Evolutionary conservation across 2,888 invertebrate species (phyloP).

Genomic region (Oasisia sp.): DNA sequence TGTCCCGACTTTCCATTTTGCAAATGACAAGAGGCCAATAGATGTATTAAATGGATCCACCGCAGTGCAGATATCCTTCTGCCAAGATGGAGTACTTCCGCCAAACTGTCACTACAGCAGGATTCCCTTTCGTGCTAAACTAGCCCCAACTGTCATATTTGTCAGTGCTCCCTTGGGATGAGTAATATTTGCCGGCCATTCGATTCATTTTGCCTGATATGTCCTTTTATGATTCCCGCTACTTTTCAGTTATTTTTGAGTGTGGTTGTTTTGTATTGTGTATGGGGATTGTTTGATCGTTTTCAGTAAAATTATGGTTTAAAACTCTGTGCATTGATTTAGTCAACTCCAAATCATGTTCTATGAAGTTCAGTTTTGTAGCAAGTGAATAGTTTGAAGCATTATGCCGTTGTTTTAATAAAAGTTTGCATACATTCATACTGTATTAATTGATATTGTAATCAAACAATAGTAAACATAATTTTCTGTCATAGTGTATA

Average conservation of each 20-base stretch:
- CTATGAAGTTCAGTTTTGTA: no score
- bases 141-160: background rate
- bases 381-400: no score
- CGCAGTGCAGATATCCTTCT: background rate
- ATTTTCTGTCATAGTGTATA: no score
- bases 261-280: background rate
- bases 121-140: background rate
- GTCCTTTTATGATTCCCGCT: background rate
- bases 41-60: slow-evolving; percentile 17
- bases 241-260: background rate
- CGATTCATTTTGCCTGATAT: background rate
- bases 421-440: no score
- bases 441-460: no score
- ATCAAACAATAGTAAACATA: no score
- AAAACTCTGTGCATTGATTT: no score
- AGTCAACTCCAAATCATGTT: no score
- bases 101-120: background rate
- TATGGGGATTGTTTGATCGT: background rate
- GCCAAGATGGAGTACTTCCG: slow-evolving; percentile 2
- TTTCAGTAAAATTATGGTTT: no score
- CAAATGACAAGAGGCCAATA: background rate
- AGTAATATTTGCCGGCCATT: background rate
- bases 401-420: no score
- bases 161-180: background rate
- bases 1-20: background rate